Evolutionary conservation across 1,140 invertebrate species (phyloP), one percentile per base, ranked within the genome.

Genomic region (Diabrotica undecimpunctata): DNA sequence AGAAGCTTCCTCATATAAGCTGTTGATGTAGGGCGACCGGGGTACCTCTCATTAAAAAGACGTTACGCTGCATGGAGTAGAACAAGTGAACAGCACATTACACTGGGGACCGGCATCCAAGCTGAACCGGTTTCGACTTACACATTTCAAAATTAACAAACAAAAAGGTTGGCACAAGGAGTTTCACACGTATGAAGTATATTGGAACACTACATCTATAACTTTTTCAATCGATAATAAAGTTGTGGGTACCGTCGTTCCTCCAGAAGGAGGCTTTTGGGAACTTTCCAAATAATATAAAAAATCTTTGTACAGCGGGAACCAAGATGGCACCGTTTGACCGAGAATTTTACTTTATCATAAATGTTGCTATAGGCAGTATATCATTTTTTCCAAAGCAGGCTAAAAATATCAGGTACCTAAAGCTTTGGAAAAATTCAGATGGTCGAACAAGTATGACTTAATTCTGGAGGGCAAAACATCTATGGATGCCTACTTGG

Each of bases 331-430:
- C 84, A 25, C 85, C 85, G 5, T 86, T 86, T 67, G 83, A 86
- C 73, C 75, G 81, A 68, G 66, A 88, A 83, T 89, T 89, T 74
- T 87, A 87, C 70, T 67, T 90, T 11, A 84, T 89, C 51, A 78
- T 89, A 11, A 88, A 89, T 74, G 55, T 73, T 14, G 50, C 72
- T 66, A 35, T 67, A 61, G 78, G 79, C 5, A 76, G 83, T 10
- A 46, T 60, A 1, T 74, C 68, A n/a, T 83, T 75, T 74, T 84
- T 85, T 76, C 76, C 81, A 8, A 82, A 85, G 65, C 70, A 70
- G 36, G 66, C 66, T 10, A 53, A 37, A 7, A 80, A 79, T 58
- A 53, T 64, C 7, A 59, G 61, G 8, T 64, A 72, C 7, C 61
- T 70, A 55, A 83, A 83, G 70, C 83, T 83, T 7, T 85, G 83